Conservation (phyloP, 1,140 invertebrate genomes). For the Trigoniulus corallinus region DNA sequence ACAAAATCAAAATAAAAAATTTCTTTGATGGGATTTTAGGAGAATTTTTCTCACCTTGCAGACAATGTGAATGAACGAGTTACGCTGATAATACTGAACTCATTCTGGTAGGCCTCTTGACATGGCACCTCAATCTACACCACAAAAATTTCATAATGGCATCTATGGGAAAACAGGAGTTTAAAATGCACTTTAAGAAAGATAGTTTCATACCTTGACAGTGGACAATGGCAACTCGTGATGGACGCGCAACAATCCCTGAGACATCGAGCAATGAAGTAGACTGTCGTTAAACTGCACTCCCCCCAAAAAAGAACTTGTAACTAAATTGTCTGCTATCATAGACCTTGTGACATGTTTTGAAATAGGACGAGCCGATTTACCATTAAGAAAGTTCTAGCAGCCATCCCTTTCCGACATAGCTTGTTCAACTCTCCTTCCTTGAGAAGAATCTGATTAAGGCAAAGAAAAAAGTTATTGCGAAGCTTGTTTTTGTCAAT, state of each 20-base stretch:
- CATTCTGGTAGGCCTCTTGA: slow-evolving; percentile 34
- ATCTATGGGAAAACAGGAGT: background rate
- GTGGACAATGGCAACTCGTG: slow-evolving; percentile 40
- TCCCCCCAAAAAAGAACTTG: slow-evolving; percentile 17
- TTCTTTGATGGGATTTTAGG: background rate
- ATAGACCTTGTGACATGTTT: background rate
- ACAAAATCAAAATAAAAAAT: slow-evolving; percentile 4
- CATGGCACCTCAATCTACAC: slow-evolving; percentile 17
- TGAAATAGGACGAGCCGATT: slow-evolving; percentile 15
- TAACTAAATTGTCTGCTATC: background rate
- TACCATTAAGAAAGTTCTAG: slow-evolving; percentile 51
- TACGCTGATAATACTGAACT: slow-evolving; percentile 41
- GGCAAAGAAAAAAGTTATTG: slow-evolving; percentile 9
- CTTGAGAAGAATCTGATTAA: slow-evolving; percentile 35
- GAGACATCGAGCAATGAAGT: slow-evolving; percentile 37
- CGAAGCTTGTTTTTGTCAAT: background rate
- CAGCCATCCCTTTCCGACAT: slow-evolving; percentile 45
- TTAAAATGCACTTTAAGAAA: slow-evolving; percentile 14
- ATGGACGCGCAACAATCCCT: slow-evolving; percentile 19
- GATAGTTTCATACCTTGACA: slow-evolving; percentile 35
- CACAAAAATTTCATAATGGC: background rate
- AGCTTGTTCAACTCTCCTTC: slow-evolving; percentile 50
- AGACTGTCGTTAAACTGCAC: slow-evolving; percentile 52
- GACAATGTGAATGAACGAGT: slow-evolving; percentile 48
- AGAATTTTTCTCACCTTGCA: slow-evolving; percentile 34